phyloP scores from a whole-genome alignment of 1,140 invertebrate species.

The Drosophila lini region DNA sequence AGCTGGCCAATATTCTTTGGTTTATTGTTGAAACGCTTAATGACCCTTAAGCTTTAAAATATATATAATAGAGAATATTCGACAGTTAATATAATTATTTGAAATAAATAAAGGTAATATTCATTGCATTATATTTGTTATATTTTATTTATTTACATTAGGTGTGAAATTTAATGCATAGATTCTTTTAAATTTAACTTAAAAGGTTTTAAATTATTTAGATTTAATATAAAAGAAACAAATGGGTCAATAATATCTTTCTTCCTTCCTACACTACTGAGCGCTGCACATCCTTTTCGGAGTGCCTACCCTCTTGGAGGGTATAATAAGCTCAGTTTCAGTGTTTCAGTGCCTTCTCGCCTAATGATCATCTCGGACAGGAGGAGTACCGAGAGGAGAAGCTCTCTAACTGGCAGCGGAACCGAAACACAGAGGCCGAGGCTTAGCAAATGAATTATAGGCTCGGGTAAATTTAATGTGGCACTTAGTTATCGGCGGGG shows the following conservation, averaged over 20 bases:
- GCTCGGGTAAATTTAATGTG: constrained; percentile 76
- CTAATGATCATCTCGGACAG: constrained; percentile 56
- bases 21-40: neutral
- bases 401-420: constrained; percentile 6
- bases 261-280: neutral
- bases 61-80: too few species aligned
- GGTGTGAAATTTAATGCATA: too few species aligned
- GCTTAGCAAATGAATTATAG: constrained; percentile 80
- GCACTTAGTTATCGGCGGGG: constrained; percentile 61
- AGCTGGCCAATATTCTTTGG: neutral
- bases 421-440: constrained; percentile 25
- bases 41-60: neutral
- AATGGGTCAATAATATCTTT: neutral
- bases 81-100: too few species aligned
- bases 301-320: neutral
- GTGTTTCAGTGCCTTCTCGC: neutral
- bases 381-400: neutral
- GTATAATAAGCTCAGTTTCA: constrained; percentile 23
- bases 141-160: too few species aligned
- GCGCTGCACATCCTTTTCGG: neutral
- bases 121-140: too few species aligned
- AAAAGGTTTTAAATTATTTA: too few species aligned
- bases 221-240: too few species aligned
- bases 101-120: too few species aligned
- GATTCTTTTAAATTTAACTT: too few species aligned